Base-by-base conservation (phyloP, 2,797 vertebrate genomes). In the Halcyon smyrnensis region DNA sequence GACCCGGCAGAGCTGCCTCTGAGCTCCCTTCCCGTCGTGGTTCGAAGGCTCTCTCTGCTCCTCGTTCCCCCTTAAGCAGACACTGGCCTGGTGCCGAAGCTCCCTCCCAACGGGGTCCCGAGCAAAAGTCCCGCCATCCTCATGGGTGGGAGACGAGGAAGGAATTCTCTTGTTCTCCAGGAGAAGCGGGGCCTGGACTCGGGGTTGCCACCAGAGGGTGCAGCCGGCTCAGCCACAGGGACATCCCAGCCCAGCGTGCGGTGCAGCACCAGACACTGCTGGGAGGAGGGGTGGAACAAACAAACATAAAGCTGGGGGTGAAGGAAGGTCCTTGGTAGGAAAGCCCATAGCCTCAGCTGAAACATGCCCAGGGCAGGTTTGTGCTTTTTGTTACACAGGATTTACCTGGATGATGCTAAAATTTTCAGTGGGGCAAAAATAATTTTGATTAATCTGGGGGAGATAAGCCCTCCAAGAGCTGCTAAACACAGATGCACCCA, bases 171-270 rank as follows among this genome's bases (percentile, higher is more conserved):
- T 34, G 7, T 70, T 69, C 51, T 50, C 63, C 30, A 7, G 70
- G 41, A 64, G 53, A 84, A 87, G 50, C 67, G 10, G 46, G 20
- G 63, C 74, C 41, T 34, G 89, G 32, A 3, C 23, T 36, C 17
- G 5, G 63, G 67, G 43, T 32, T 68, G 93, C 90, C 95, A 12
- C 84, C 84, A 96, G 95, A 90, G 91, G 95, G 93, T 86, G 94
- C 92, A 94, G 89, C 39, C 15, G 19, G 73, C 76, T 82, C 39
- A 14, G 84, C 67, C 11, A 4, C 43, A 71, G 74, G 71, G 56
- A 62, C 11, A 45, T 32, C 36, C 62, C 3, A 56, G 45, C 6
- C 43, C 48, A 3, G 64, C 1, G 1, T n/a, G 36, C 8, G 37
- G 37, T 39, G 39, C 1, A 3, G 54, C 6, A 2, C 41, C 0